These are phyloP conservation scores for Origma solitaria DNA, from an alignment of 2,113 vertebrate species.

Conservation along the genomic window DNA sequence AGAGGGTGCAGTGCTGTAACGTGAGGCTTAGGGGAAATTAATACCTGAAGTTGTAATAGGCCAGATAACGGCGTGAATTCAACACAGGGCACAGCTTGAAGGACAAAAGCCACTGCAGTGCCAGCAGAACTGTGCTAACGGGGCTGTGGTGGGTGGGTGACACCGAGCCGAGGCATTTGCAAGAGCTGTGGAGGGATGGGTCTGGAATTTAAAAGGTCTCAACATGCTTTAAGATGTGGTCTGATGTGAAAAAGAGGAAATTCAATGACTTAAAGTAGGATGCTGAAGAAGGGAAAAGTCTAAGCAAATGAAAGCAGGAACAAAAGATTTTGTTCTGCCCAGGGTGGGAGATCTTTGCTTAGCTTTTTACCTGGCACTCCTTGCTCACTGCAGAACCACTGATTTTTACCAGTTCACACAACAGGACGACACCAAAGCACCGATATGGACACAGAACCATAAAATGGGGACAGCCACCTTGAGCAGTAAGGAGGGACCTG, in stretches of 20 bases:
- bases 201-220: background rate
- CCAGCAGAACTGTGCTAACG: background rate
- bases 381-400: background rate
- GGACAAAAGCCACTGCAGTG: background rate
- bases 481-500: background rate
- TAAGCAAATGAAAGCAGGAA: background rate
- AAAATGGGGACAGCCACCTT: accelerated
- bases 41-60: background rate
- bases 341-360: background rate
- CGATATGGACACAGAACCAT: accelerated
- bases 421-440: background rate
- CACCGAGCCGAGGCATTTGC: background rate
- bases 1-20: background rate
- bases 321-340: background rate
- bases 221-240: accelerated
- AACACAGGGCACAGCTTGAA: background rate
- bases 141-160: background rate
- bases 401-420: background rate
- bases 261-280: background rate
- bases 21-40: background rate
- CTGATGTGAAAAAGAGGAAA: background rate
- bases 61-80: background rate
- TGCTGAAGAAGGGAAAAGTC: background rate
- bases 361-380: background rate
- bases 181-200: background rate